Percentiles rank a stretch among this genome's conserved stretches.
Conservation (phyloP, 2,113 vertebrate species). For the Platysteira castanea region DNA sequence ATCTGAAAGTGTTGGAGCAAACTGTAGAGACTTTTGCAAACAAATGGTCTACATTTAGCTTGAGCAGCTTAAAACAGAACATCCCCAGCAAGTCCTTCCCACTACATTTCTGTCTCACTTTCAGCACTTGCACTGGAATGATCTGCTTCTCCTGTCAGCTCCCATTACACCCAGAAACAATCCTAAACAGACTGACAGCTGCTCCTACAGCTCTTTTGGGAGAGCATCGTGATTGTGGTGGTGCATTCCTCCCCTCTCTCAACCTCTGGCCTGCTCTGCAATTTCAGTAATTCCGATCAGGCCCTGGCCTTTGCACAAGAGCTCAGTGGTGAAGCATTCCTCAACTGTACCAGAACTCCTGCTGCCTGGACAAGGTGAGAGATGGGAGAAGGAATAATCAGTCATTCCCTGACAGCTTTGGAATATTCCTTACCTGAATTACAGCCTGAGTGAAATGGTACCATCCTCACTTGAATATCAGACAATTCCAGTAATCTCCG, state of each 20-base stretch:
- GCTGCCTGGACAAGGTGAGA: neutral
- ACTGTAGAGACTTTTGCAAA: neutral
- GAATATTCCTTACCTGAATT: neutral
- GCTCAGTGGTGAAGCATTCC: neutral
- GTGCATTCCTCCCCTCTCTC: neutral
- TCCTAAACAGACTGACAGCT: neutral
- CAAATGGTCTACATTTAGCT: neutral
- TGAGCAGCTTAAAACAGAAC: neutral
- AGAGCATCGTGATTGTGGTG: fast-evolving
- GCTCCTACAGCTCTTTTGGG: neutral
- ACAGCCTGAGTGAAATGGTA: neutral
- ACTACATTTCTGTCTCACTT: neutral
- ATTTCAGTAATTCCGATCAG: neutral
- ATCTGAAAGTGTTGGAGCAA: neutral
- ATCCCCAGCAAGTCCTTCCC: neutral
- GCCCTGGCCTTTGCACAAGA: neutral
- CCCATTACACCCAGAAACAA: neutral
- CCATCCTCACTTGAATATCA: neutral
- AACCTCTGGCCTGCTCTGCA: neutral
- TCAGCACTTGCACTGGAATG: neutral
- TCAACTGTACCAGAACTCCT: neutral
- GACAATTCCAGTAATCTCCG: neutral
- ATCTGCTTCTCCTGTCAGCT: neutral
- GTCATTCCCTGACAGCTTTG: neutral
- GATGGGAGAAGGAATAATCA: neutral